phyloP scores from a whole-genome alignment of 2,113 vertebrate species.

The Dinomys branickii region DNA sequence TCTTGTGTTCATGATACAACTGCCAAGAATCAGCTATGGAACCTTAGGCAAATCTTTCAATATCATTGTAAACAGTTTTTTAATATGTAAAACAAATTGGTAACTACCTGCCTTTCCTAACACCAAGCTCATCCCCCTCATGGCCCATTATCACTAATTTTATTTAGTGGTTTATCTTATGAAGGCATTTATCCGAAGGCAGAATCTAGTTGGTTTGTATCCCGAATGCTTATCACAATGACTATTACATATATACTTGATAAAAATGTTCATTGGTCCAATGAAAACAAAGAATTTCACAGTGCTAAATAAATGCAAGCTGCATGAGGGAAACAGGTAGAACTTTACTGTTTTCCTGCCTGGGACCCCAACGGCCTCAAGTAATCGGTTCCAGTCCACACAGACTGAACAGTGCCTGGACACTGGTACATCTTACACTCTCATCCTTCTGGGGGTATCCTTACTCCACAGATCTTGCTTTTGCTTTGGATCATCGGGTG shows the following conservation, averaged over 20 bases:
- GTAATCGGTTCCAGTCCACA: background rate
- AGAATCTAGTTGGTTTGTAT: constrained; percentile 9
- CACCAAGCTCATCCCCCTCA: background rate
- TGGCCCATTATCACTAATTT: background rate
- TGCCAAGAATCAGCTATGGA: background rate
- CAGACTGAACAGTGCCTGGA: background rate
- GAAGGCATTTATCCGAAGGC: background rate
- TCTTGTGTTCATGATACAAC: background rate
- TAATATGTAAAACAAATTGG: background rate
- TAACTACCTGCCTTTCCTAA: background rate
- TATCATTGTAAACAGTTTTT: background rate
- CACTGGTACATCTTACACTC: background rate
- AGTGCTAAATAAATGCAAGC: background rate
- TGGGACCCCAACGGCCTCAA: background rate
- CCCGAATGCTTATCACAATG: constrained; percentile 41
- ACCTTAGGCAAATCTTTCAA: background rate
- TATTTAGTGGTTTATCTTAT: background rate
- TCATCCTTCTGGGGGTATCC: background rate
- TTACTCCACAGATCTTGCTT: background rate
- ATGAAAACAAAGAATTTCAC: constrained; percentile 6
- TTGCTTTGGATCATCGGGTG: constrained; percentile 4
- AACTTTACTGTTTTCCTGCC: background rate
- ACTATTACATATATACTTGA: background rate
- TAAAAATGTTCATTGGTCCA: background rate
- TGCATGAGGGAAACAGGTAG: background rate